Percentiles rank a stretch among this genome's conserved stretches.
These are phyloP conservation scores for Leptopilina boulardi DNA, from an alignment of 1,140 invertebrate genomes.

Conservation along the genomic window DNA sequence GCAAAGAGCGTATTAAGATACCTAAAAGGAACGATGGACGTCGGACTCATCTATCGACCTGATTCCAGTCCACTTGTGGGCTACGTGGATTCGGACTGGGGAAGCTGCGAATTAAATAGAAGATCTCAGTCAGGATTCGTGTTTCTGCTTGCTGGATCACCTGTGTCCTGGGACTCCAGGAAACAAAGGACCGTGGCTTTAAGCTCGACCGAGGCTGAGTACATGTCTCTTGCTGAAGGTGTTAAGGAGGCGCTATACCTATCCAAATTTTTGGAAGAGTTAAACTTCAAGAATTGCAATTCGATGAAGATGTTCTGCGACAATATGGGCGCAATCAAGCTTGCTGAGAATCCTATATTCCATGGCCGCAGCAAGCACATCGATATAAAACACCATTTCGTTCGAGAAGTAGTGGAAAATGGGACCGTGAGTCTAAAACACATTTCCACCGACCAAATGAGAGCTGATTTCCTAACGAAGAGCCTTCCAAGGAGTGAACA, in stretches of 20 bases:
- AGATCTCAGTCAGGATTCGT: constrained; percentile 50
- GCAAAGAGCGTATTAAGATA: constrained; percentile 63
- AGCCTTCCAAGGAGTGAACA: no score
- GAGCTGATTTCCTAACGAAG: no score
- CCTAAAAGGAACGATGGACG: constrained; percentile 60
- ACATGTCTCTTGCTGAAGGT: constrained; percentile 47
- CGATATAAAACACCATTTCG: no score
- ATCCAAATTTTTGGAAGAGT: constrained; percentile 37
- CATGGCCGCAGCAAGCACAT: no score
- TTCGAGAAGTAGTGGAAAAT: no score
- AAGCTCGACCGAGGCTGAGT: constrained; percentile 51
- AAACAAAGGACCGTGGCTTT: constrained; percentile 52
- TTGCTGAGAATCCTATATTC: no score
- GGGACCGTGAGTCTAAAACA: no score
- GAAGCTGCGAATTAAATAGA: constrained; percentile 46
- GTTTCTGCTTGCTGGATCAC: constrained; percentile 38
- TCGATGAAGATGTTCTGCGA: no score
- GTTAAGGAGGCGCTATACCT: constrained; percentile 45
- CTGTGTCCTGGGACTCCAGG: constrained; percentile 47
- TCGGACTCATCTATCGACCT: constrained; percentile 44
- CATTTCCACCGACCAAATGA: no score
- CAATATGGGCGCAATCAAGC: no score
- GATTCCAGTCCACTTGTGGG: constrained; percentile 19
- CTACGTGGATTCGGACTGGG: constrained; percentile 53
- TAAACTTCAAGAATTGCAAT: neutral